Evolutionary conservation across 2,797 vertebrate species (phyloP), one percentile per base, ranked within the genome.

Genomic region (Pangasius krempfi): DNA sequence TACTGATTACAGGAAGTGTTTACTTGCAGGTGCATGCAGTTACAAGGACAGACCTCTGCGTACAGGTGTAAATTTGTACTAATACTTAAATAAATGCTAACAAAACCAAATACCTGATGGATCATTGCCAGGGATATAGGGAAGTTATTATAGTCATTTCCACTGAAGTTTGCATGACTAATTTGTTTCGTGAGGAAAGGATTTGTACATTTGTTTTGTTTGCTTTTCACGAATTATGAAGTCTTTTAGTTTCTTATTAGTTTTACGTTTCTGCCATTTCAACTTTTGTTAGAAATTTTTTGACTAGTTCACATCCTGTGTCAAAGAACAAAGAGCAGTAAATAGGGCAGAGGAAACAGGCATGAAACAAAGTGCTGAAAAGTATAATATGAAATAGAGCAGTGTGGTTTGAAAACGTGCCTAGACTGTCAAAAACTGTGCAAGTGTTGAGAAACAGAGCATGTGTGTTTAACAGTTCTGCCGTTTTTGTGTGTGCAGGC

Each of bases 401-500:
- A 93, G 80, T 89, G 92, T 92, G 92, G 94, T 94, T 93, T 0
- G 2, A 13, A 88, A 73, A 70, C 44, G 44, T 52, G 60, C 86
- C 30, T 88, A 58, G 73, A 20, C 14, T 68, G 1, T 66, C 60
- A 47, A 37, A 58, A 58, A 54, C 54, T 52, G 9, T 76, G 27
- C 33, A 9, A n/a, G 22, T 60, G 22, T 47, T 33, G 8, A 81
- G 87, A 40, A 44, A n/a, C 70, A 68, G 9, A 22, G 50, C 33
- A 16, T 44, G 40, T 80, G 50, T 30, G 9, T 75, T 30, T 33
- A 18, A 20, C 47, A 13, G n/a, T 85, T 78, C n/a, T n/a, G n/a
- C n/a, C n/a, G n/a, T n/a, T 4, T 47, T 22, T 54, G 1, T 72
- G 50, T 27, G 82, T 94, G 60, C 93, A 99, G 98, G 99, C 98